phyloP scores from a whole-genome alignment of 2,888 invertebrate genomes.

The Zele albiditarsus region DNA sequence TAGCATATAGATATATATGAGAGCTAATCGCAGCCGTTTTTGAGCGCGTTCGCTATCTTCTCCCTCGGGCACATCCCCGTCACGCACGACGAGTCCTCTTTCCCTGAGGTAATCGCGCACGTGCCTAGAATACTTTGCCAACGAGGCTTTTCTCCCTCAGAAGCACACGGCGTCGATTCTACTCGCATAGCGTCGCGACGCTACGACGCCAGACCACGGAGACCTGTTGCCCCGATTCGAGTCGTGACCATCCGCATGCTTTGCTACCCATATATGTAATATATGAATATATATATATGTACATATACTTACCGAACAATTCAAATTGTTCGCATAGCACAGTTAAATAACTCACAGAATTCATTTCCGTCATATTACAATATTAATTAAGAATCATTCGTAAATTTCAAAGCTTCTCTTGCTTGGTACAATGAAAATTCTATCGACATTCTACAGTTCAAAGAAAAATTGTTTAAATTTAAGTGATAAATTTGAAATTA shows the following conservation, averaged over 20 bases:
- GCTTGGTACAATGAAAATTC: neutral
- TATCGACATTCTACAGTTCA: neutral
- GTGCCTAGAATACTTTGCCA: constrained; percentile 52
- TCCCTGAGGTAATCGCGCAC: constrained; percentile 55
- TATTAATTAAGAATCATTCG: neutral
- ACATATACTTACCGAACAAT: neutral
- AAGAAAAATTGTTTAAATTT: neutral
- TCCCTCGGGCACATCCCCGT: constrained; percentile 50
- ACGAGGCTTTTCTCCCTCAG: constrained; percentile 44
- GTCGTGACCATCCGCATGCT: constrained; percentile 8
- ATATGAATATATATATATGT: neutral
- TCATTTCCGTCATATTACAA: neutral
- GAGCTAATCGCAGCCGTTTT: constrained; percentile 38
- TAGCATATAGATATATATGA: constrained; percentile 22
- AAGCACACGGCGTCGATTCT: constrained; percentile 45
- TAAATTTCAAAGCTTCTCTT: too few relatives aligned
- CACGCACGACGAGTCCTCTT: constrained; percentile 52
- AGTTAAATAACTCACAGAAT: neutral
- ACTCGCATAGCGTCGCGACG: constrained; percentile 52
- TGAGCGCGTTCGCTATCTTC: constrained; percentile 36
- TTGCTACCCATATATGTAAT: neutral
- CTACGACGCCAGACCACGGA: constrained; percentile 51
- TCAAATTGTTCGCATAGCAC: constrained; percentile 1
- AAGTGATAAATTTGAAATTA: too few relatives aligned
- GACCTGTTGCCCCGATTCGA: constrained; percentile 59